These are phyloP conservation scores for Diuraphis noxia DNA, from an alignment of 1,140 invertebrate genomes.

Conservation along the genomic window DNA sequence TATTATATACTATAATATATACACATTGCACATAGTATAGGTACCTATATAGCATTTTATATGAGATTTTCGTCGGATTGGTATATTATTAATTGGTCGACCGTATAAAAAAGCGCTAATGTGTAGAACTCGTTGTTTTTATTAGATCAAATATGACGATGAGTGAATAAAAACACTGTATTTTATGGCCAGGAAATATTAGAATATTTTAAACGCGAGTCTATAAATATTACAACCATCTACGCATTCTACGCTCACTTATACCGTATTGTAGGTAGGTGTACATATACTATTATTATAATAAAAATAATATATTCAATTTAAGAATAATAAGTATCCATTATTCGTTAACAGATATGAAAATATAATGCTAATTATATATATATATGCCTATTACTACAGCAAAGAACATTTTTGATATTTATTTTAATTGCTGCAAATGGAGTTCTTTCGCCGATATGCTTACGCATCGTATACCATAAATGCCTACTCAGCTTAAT, in stretches of 20 bases:
- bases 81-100: not conserved
- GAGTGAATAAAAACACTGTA: not conserved
- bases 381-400: not conserved
- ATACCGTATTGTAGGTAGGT: not conserved
- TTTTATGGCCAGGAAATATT: slow-evolving; percentile 25
- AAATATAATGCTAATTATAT: not conserved
- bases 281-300: not conserved
- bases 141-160: not conserved
- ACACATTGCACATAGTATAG: not conserved
- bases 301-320: not conserved
- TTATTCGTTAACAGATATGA: not conserved
- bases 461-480: not conserved
- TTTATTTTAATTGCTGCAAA: not conserved
- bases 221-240: not conserved
- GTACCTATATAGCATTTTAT: not conserved
- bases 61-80: not conserved
- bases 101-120: slow-evolving; percentile 15
- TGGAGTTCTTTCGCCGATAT: not conserved
- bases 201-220: not conserved
- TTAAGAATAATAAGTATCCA: not conserved
- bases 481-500: not conserved
- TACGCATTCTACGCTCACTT: not conserved
- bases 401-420: not conserved
- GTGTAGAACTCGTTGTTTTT: not conserved
- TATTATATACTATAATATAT: not conserved